Evolutionary conservation across 2,113 vertebrate species (phyloP).

Genomic region (Picathartes gymnocephalus): DNA sequence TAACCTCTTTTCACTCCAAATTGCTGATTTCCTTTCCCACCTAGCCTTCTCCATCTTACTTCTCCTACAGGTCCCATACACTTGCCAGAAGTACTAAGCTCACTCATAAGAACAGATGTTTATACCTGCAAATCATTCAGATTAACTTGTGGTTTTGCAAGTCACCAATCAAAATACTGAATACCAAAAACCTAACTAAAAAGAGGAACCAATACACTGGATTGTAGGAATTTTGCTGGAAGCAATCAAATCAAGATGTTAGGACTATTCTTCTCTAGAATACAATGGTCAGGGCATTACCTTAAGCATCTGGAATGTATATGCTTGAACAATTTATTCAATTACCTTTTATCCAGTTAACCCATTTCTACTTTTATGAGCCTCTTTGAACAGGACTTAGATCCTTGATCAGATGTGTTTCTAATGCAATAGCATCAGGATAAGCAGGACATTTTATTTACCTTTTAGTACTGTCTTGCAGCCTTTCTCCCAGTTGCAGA

Average conservation of each 20-base stretch:
- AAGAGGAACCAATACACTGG: neutral
- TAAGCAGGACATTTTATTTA: neutral
- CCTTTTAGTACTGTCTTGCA: neutral
- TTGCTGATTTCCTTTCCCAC: neutral
- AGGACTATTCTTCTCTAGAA: neutral
- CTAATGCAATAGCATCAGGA: neutral
- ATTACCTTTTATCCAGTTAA: neutral
- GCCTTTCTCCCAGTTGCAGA: neutral
- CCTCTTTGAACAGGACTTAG: neutral
- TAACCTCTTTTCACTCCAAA: neutral
- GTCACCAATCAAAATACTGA: neutral
- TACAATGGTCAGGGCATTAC: neutral
- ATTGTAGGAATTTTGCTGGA: neutral
- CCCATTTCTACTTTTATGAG: neutral
- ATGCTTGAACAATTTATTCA: neutral
- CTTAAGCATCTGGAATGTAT: neutral
- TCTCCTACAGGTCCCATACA: neutral
- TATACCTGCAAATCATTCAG: neutral
- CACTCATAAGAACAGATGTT: neutral
- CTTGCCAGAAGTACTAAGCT: neutral
- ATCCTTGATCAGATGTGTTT: neutral
- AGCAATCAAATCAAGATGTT: neutral
- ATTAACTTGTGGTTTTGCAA: neutral
- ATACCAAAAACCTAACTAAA: neutral
- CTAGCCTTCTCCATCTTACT: neutral